A percentile compares a stretch with the other conserved stretches of the same genome.
phyloP scores from a whole-genome alignment of 2,888 invertebrate species.

The Galerucella calmariensis region DNA sequence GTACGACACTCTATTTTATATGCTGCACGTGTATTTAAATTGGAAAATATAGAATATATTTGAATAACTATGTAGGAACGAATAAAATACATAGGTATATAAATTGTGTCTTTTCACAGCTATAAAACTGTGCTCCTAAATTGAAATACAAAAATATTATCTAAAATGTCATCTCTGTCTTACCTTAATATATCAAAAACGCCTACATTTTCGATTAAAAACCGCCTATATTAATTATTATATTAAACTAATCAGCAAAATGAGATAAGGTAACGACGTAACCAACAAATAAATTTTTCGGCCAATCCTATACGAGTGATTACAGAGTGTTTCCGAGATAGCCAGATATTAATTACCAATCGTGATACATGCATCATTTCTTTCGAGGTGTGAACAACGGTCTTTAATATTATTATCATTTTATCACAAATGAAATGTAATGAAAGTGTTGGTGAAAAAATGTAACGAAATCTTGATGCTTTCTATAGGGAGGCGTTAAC shows the following conservation, averaged over 20 bases:
- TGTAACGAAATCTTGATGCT: conserved; percentile 21
- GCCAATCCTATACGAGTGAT: conserved; percentile 29
- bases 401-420: conserved; percentile 22
- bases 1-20: too few relatives aligned
- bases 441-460: conserved; percentile 28
- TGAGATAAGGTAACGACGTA: conserved; percentile 9
- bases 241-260: conserved; percentile 18
- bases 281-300: conserved; percentile 28
- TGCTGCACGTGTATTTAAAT: too few relatives aligned
- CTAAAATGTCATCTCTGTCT: background rate
- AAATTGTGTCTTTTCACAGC: background rate
- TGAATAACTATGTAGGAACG: too few relatives aligned
- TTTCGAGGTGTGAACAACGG: conserved; percentile 34
- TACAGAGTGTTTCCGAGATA: conserved; percentile 26
- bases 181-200: conserved; percentile 1
- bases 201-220: background rate
- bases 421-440: conserved; percentile 28
- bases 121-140: background rate
- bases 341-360: conserved; percentile 33
- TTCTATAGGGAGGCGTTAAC: conserved; percentile 18
- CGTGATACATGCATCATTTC: conserved; percentile 36
- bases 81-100: too few relatives aligned
- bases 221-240: conserved; percentile 15
- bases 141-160: background rate
- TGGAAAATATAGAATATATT: too few relatives aligned